Percentiles rank a stretch among this genome's conserved stretches.
These are phyloP conservation scores for Pyrgilauda ruficollis DNA, from an alignment of 2,113 vertebrate genomes.

Conservation along the genomic window DNA sequence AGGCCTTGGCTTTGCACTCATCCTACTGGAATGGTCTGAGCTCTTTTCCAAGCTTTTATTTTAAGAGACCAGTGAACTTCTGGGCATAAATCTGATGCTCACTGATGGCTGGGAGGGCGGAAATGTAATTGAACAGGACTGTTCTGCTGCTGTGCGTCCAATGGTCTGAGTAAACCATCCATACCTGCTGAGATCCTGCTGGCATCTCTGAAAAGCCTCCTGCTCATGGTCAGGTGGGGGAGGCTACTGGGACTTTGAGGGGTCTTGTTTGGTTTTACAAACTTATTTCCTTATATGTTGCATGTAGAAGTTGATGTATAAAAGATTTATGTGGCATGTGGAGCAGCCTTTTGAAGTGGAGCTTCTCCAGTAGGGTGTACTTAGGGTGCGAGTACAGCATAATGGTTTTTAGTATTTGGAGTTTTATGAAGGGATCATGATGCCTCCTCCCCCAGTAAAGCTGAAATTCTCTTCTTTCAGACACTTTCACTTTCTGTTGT, in stretches of 20 bases:
- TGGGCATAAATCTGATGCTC: not conserved
- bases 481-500: not conserved
- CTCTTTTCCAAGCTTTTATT: not conserved
- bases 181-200: not conserved
- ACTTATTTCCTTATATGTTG: not conserved
- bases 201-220: not conserved
- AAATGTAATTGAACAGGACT: not conserved
- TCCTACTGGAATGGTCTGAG: not conserved
- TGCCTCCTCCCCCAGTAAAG: not conserved
- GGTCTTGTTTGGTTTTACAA: not conserved
- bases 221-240: not conserved
- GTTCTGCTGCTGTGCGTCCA: not conserved
- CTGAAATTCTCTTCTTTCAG: not conserved
- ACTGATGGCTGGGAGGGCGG: not conserved
- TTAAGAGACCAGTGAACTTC: not conserved
- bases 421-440: not conserved
- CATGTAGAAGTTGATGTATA: not conserved
- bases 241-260: not conserved
- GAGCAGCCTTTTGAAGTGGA: not conserved
- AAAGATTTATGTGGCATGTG: not conserved
- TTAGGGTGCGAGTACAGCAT: fast-evolving
- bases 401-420: not conserved
- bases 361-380: not conserved
- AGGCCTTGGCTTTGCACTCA: not conserved
- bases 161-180: not conserved